These are phyloP conservation scores for Aurelia sp. DNA, from an alignment of 30 jellyfish, hydroid and myxozoan species.

Conservation along the genomic window DNA sequence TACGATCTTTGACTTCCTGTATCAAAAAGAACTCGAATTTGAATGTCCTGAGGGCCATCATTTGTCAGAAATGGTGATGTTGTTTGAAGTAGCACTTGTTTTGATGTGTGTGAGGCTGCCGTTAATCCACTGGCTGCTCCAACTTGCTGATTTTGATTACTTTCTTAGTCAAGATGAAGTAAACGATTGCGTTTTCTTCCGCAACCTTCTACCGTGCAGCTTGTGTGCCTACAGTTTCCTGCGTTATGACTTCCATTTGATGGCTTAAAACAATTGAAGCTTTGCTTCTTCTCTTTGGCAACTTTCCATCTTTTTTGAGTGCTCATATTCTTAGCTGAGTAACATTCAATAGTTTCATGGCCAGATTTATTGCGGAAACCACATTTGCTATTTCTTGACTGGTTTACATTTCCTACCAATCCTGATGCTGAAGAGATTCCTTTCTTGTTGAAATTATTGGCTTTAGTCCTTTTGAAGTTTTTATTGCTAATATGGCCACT, in stretches of 20 bases:
- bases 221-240: neutral
- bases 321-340: neutral
- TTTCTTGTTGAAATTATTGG: no score
- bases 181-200: no score
- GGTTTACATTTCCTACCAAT: constrained; percentile 10
- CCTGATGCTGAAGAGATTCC: constrained; percentile 17
- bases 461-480: neutral
- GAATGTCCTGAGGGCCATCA: constrained; percentile 14
- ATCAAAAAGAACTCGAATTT: constrained; percentile 10
- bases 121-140: no score
- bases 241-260: neutral
- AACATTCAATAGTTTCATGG: neutral
- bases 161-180: no score
- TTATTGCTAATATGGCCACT: neutral
- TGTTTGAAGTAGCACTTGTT: no score
- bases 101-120: no score
- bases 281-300: neutral
- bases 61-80: constrained; percentile 4
- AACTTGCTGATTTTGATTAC: no score
- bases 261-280: neutral
- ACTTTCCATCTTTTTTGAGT: neutral
- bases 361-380: neutral
- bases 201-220: constrained; percentile 2
- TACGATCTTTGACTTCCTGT: constrained; percentile 10
- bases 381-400: neutral